Base-by-base conservation (phyloP, 2,113 vertebrate species). In the Actenoides hombroni region DNA sequence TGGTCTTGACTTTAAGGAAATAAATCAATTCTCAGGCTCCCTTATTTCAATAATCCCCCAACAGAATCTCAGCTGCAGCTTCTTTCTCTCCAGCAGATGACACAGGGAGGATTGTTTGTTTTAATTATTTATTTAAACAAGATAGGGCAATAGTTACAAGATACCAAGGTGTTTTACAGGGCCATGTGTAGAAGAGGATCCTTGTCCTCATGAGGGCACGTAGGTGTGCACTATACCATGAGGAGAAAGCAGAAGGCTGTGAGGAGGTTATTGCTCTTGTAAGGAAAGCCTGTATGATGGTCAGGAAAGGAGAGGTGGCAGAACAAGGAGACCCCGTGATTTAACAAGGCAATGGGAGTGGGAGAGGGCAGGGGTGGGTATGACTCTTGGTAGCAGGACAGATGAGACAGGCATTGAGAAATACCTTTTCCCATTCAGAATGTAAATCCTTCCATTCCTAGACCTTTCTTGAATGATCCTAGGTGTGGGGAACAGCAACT, bases 21-120 rank as follows among this genome's bases (percentile, higher is more conserved):
- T 88, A 95, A 96, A 94, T 80, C 10, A 15, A 84, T 97, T 97
- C 91, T 95, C 94, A 85, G 83, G 85, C 78, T 96, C 83, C 89
- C 71, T 94, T 91, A 95, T 97, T 97, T 97, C 92, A 97, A 75
- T 94, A 97, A 94, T 71, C 17, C 39, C 33, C 61, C n/a, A 75
- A 92, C 33, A 89, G 81, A 92, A 94, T 76, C 54, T 84, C 37
- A 95, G n/a, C 20, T 86, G 57, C 86, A 94, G 95, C 61, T 74
- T 57, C 83, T 90, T 88, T 68, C 60, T 96, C 63, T 80, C 68
- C 59, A 89, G 90, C 20, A 80, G n/a, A 93, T 81, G 42, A 65
- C 37, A 53, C 3, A 69, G 10, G 40, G 37, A 60, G 29, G 13
- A 73, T 40, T 57, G 10, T 46, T 78, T 75, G 6, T 2, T 90